Percentiles rank a stretch among this genome's conserved stretches.
phyloP scores from a whole-genome alignment of 1,140 invertebrate genomes.

The Tyrophagus putrescentiae region DNA sequence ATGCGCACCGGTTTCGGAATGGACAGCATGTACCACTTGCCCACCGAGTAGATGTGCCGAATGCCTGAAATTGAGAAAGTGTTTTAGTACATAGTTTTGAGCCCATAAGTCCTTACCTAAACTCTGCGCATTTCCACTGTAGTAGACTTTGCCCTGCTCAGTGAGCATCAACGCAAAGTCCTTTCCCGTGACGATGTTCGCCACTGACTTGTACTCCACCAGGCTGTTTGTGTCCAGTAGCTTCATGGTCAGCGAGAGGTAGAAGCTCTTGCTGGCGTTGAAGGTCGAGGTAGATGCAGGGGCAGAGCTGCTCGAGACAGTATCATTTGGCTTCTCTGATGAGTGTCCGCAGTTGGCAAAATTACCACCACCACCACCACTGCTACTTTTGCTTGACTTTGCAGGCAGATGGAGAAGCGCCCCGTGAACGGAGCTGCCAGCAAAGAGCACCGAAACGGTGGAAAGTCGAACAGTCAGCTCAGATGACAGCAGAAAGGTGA shows the following conservation, averaged over 20 bases:
- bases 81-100: constrained; percentile 23
- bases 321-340: no score
- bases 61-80: neutral
- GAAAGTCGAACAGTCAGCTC: constrained; percentile 4
- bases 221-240: neutral
- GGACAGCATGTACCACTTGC: constrained; percentile 57
- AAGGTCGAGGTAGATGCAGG: no score
- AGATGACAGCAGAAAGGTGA: neutral
- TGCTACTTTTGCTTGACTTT: constrained; percentile 9
- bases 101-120: constrained; percentile 52
- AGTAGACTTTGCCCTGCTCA: constrained; percentile 54
- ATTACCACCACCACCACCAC: neutral
- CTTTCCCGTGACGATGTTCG: constrained; percentile 53
- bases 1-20: constrained; percentile 60
- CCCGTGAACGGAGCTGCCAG: constrained; percentile 3
- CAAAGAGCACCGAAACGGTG: neutral
- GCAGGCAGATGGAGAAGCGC: neutral
- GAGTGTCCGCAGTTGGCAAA: neutral
- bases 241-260: neutral
- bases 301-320: no score
- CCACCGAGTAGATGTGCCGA: constrained; percentile 30
- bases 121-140: constrained; percentile 56
- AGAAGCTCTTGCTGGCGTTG: no score
- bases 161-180: constrained; percentile 68
- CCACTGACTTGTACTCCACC: constrained; percentile 46